Evolutionary conservation across 2,888 invertebrate genomes (phyloP).

Genomic region (Platycnemis pennipes): DNA sequence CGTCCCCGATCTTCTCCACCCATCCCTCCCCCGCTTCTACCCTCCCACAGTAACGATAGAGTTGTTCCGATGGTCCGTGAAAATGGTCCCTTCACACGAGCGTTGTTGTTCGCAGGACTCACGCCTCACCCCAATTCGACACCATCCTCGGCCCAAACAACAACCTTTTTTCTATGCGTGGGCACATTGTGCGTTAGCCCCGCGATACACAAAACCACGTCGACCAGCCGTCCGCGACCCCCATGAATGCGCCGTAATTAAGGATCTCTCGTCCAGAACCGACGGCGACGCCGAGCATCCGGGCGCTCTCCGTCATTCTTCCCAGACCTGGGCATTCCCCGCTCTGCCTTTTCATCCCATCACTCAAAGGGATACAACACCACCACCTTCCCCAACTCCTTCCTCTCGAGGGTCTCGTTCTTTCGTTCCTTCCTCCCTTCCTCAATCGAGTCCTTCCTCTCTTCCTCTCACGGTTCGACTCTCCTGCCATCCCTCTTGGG

Average conservation of each 20-base stretch:
- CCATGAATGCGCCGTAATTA: slow-evolving; percentile 56
- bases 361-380: not conserved
- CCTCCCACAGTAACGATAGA: not conserved
- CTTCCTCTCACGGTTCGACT: slow-evolving; percentile 30
- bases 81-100: slow-evolving; percentile 52
- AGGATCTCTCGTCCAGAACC: not conserved
- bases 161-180: not conserved
- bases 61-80: slow-evolving; percentile 65
- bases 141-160: not conserved
- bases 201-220: not conserved
- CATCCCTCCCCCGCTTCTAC: not conserved
- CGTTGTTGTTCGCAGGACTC: not conserved
- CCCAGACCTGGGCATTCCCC: not conserved
- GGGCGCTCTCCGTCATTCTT: slow-evolving; percentile 30
- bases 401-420: no score
- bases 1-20: not conserved
- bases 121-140: not conserved
- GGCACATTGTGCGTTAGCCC: not conserved
- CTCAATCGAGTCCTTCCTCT: not conserved
- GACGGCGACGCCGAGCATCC: not conserved
- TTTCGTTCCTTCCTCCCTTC: no score
- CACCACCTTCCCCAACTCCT: not conserved
- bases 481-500: not conserved
- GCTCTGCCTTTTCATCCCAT: slow-evolving; percentile 51
- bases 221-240: slow-evolving; percentile 3